Evolutionary conservation across 2,797 vertebrate species (phyloP), one percentile per base, ranked within the genome.

Genomic region (Glossophaga mutica): DNA sequence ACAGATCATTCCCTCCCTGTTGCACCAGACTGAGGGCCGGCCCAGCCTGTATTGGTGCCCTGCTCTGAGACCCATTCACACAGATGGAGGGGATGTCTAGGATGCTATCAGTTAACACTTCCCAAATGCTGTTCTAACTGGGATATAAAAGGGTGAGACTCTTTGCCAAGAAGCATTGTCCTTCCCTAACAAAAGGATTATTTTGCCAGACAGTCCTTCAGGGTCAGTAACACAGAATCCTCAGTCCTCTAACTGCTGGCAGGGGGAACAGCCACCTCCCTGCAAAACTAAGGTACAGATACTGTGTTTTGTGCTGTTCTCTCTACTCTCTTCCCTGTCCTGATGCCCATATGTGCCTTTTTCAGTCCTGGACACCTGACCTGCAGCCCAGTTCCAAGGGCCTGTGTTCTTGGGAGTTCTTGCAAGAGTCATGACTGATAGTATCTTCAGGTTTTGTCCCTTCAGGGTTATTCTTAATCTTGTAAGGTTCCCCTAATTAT

Each of bases 61-160:
- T n/a, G 74, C 46, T 81, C 81, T 46, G n/a, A 48, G 81, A 42
- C 24, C 70, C 39, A 39, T 24, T 59, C 39, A 24, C 32, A 18
- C 22, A 11, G 26, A 87, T 15, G 8, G 2, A 39, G 44, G 10
- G 19, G 8, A 5, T 6, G 0, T 1, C 16, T 0, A 46, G 34
- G 48, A 78, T 11, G 12, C 12, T 62, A 5, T 67, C 46, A 0
- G 18, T 11, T 83, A 62, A 39, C 34, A 87, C 73, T 92, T 90
- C 52, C 71, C 46, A 94, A 81, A 90, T 9, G 8, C 37, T 52
- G 2, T 24, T 91, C 81, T 87, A 73, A 93, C 52, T 48, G 9
- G 62, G 59, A 59, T 77, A 52, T 48, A 50, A 68, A 39, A 87
- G 3, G 9, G 37, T 59, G 46, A 90, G 5, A n/a, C 52, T 91